These are phyloP conservation scores for Osedax fenrisi DNA, from an alignment of 2,888 invertebrate species.

Conservation along the genomic window DNA sequence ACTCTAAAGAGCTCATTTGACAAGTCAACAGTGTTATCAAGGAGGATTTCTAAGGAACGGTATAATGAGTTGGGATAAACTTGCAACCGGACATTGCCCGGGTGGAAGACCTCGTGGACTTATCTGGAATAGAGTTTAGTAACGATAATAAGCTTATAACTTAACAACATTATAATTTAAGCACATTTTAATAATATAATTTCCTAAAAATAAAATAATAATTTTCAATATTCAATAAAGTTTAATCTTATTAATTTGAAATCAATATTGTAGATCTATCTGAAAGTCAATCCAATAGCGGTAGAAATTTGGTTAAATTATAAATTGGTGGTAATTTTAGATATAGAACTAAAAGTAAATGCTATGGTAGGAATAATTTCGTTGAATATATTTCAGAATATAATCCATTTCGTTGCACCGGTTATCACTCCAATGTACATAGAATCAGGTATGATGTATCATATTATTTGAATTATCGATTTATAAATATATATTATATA, in stretches of 20 bases:
- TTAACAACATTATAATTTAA: too few relatives aligned
- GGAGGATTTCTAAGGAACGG: not conserved
- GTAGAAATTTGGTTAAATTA: not conserved
- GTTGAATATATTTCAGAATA: not conserved
- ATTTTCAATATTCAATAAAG: too few relatives aligned
- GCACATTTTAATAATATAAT: too few relatives aligned
- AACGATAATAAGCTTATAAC: too few relatives aligned
- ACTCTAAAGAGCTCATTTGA: not conserved
- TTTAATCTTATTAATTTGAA: too few relatives aligned
- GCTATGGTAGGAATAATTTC: not conserved
- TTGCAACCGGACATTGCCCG: not conserved
- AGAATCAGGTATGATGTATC: not conserved
- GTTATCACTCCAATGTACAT: not conserved
- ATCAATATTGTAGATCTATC: not conserved
- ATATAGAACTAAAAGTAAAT: not conserved
- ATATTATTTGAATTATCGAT: too few relatives aligned
- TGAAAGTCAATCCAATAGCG: not conserved
- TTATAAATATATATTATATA: too few relatives aligned
- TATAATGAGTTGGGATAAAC: not conserved
- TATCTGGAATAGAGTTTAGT: not conserved
- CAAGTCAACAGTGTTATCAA: not conserved
- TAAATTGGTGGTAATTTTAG: not conserved
- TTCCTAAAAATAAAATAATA: too few relatives aligned
- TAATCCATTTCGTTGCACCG: not conserved
- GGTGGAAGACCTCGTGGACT: not conserved